Evolutionary conservation across 2,888 invertebrate genomes (phyloP), one percentile per base, ranked within the genome.

Genomic region (Epirrita christyi): DNA sequence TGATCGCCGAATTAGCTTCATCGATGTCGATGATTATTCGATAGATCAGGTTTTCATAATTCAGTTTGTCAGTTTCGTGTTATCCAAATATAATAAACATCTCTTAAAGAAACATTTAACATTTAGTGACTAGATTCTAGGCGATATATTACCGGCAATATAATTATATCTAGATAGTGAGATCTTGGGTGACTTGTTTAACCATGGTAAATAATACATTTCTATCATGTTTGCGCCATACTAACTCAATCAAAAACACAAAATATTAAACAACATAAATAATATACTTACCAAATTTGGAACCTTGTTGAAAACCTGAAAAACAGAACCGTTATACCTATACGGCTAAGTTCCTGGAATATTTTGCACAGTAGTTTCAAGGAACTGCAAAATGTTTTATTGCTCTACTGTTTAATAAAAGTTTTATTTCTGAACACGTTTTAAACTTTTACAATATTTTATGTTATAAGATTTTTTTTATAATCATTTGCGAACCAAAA

Each of bases 11-110:
- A 75, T 77, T 81, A 74, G 66, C 67, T 71, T 70, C 68, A 71
- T 80, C 79, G 81, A 83, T 86, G 71, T 85, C 83, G 83, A 85
- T 81, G 45, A 50, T 60, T 61, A 14, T 50, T 45, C 60, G 48
- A 61, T 52, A 46, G 59, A 53, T 66, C 36, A 9, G 36, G 4
- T 21, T 21, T 21, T 21, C 4, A 21, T 21, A 21, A n/a, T n/a
- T 21, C 27, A 15, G 3, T 46, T 53, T 40, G 38, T 46, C 10
- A 27, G 21, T 14, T 41, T 9, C 10, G n/a, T 6, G 37, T 46
- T 38, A 28, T 51, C 36, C n/a, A n/a, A n/a, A n/a, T n/a, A n/a
- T 28, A 28, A 6, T 43, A 7, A 43, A 6, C n/a, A 21, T 21
- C 21, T 21, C 21, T n/a, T 43, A 11, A 11, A 21, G 37, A 4